Evolutionary conservation across 2,113 vertebrate genomes (phyloP).

Genomic region (Neolamprologus cancellatus): DNA sequence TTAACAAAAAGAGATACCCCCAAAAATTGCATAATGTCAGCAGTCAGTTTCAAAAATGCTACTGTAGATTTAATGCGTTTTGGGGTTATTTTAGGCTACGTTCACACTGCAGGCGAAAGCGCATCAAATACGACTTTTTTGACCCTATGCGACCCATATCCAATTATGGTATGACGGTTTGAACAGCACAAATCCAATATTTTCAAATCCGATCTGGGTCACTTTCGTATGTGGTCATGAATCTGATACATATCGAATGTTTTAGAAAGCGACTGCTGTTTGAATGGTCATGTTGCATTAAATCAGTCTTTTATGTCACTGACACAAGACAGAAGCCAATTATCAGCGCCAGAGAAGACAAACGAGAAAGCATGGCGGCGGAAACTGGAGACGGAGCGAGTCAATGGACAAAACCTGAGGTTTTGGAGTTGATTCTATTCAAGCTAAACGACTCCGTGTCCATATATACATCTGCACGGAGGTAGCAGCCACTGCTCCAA

Average conservation of each 20-base stretch:
- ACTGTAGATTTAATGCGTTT: not conserved
- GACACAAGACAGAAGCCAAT: not conserved
- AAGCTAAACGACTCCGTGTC: not conserved
- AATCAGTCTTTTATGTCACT: not conserved
- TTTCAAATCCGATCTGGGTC: not conserved
- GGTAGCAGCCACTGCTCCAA: not conserved
- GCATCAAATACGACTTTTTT: not conserved
- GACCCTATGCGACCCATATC: not conserved
- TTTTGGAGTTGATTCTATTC: not conserved
- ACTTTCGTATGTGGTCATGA: not conserved
- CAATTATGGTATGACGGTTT: not conserved
- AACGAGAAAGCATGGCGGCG: not conserved
- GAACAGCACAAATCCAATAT: not conserved
- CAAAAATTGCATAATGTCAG: not conserved
- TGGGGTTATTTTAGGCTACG: not conserved
- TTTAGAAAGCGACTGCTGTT: not conserved
- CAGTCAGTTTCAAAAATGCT: not conserved
- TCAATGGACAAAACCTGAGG: not conserved
- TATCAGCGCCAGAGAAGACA: not conserved
- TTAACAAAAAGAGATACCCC: not conserved
- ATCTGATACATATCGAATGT: not conserved
- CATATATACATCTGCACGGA: not conserved
- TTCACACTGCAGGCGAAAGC: not conserved
- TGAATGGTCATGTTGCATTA: not conserved
- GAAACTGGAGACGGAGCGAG: not conserved